phyloP scores from a whole-genome alignment of 2,113 vertebrate genomes.

The Charadrius vociferus region DNA sequence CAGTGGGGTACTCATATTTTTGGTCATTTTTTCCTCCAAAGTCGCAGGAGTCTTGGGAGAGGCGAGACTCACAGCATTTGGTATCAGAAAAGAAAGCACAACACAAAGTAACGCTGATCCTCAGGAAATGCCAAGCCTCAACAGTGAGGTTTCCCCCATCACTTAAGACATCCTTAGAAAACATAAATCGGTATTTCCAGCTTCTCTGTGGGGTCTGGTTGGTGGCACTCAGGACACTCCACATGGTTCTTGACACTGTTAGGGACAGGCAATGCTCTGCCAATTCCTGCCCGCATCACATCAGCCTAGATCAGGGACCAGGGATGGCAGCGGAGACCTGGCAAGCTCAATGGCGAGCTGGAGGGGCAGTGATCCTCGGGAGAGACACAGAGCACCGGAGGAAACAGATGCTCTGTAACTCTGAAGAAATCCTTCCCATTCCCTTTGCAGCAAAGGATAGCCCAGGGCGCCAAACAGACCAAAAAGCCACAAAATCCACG shows the following conservation, averaged over 20 bases:
- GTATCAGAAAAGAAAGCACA: neutral
- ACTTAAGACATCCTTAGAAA: neutral
- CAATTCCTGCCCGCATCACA: neutral
- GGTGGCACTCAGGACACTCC: neutral
- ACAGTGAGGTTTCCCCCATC: neutral
- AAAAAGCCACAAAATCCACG: neutral
- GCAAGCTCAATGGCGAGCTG: neutral
- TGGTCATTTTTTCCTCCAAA: neutral
- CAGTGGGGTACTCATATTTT: neutral
- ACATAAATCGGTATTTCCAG: neutral
- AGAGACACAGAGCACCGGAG: neutral
- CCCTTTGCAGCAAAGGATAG: neutral
- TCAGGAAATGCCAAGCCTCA: neutral
- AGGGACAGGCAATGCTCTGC: neutral
- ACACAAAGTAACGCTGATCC: neutral
- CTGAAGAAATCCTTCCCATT: neutral
- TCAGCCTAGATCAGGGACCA: fast-evolving
- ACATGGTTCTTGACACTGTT: neutral
- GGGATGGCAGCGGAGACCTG: neutral
- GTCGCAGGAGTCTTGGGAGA: neutral
- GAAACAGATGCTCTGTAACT: neutral
- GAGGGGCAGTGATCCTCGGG: neutral
- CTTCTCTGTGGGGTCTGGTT: neutral
- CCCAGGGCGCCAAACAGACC: neutral
- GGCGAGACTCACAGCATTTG: neutral